phyloP scores from a whole-genome alignment of 2,888 invertebrate genomes.

The Drosophila leonis region DNA sequence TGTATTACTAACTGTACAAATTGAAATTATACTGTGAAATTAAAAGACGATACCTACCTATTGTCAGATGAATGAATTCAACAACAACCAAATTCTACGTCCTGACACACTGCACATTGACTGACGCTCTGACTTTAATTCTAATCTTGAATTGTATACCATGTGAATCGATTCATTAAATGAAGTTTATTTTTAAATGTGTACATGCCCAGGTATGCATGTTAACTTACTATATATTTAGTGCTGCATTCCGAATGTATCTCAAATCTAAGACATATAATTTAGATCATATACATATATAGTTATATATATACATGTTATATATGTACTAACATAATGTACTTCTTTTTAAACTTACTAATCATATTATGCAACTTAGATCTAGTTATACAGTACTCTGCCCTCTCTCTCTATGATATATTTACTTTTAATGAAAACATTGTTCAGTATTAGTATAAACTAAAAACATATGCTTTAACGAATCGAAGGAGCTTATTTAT shows the following conservation, averaged over 20 bases:
- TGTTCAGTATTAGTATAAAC: slow-evolving; percentile 2
- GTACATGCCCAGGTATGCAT: background rate
- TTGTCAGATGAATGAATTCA: background rate
- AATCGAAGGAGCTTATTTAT: background rate
- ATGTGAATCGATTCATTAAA: background rate
- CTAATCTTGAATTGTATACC: background rate
- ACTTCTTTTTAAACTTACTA: background rate
- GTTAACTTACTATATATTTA: background rate
- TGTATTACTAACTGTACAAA: background rate
- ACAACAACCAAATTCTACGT: no score
- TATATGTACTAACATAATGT: no score
- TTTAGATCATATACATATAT: background rate
- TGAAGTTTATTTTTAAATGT: background rate
- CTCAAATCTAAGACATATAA: background rate
- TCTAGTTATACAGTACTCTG: background rate
- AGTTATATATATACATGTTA: background rate
- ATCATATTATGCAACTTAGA: background rate
- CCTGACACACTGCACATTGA: no score
- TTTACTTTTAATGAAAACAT: background rate
- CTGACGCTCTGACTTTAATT: background rate
- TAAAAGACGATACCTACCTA: background rate
- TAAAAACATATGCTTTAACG: background rate
- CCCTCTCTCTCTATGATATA: background rate
- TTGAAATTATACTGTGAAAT: slow-evolving; percentile 11
- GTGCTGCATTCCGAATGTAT: slow-evolving; percentile 1